Percentiles rank a stretch among this genome's conserved stretches.
phyloP scores from a whole-genome alignment of 2,113 vertebrate genomes.

The Campylomormyrus numenius region DNA sequence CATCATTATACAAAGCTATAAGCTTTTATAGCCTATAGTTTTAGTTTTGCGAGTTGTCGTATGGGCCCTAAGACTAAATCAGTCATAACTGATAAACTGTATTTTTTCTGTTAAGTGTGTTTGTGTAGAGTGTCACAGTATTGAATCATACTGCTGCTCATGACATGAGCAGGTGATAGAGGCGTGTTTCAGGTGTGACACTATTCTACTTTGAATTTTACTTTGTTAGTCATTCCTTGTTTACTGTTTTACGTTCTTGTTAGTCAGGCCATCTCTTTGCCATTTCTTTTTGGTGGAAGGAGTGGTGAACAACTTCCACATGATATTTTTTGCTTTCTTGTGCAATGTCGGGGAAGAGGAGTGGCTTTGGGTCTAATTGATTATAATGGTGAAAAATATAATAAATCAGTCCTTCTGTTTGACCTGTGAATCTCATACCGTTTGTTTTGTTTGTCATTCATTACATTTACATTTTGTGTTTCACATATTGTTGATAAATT shows the following conservation, averaged over 20 bases:
- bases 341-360: neutral
- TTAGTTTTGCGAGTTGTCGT: neutral
- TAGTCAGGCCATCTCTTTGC: neutral
- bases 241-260: neutral
- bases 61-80: neutral
- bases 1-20: neutral
- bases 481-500: neutral
- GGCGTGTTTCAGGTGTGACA: neutral
- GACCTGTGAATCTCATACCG: neutral
- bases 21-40: neutral
- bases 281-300: neutral
- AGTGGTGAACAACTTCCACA: neutral
- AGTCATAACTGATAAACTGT: neutral
- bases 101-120: neutral
- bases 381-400: neutral
- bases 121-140: neutral
- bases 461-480: neutral
- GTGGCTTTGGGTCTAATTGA: neutral
- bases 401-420: neutral
- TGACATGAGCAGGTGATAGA: neutral
- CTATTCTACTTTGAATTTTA: neutral
- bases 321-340: neutral
- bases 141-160: neutral
- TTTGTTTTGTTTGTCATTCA: neutral
- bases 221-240: neutral